Percentiles rank a stretch among this genome's conserved stretches.
These are phyloP conservation scores for Thripadectes ignobilis DNA, from an alignment of 2,797 vertebrate species.

Conservation along the genomic window DNA sequence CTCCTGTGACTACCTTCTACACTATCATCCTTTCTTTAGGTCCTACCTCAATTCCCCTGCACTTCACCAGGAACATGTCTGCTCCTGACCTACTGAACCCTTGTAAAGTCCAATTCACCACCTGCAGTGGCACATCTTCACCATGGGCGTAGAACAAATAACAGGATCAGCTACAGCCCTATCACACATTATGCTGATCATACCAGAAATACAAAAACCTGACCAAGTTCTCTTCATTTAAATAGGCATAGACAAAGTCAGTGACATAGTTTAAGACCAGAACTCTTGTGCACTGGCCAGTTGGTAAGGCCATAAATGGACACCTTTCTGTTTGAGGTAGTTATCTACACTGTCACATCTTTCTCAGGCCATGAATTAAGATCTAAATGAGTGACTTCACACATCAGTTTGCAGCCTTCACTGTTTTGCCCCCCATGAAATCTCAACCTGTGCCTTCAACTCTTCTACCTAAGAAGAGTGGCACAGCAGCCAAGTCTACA, in stretches of 20 bases:
- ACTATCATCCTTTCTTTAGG: not conserved
- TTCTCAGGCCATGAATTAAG: not conserved
- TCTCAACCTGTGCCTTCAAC: not conserved
- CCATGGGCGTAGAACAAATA: fast-evolving
- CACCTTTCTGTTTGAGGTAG: not conserved
- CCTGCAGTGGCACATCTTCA: not conserved
- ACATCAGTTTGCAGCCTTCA: not conserved
- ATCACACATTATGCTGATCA: not conserved
- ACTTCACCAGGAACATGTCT: not conserved
- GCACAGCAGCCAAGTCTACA: not conserved
- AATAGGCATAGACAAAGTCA: not conserved
- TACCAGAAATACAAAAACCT: not conserved
- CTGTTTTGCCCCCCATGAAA: not conserved
- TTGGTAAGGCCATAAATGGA: not conserved
- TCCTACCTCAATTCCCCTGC: not conserved
- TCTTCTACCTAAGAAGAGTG: not conserved
- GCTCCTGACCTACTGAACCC: not conserved
- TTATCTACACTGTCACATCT: not conserved
- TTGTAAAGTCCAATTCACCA: fast-evolving
- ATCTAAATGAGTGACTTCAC: not conserved
- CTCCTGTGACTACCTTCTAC: not conserved
- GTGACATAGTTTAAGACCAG: not conserved
- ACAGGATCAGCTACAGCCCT: not conserved
- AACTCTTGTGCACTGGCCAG: not conserved
- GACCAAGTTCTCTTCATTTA: not conserved